Conservation (phyloP, 2,888 invertebrate genomes). For the Sipha maydis region DNA sequence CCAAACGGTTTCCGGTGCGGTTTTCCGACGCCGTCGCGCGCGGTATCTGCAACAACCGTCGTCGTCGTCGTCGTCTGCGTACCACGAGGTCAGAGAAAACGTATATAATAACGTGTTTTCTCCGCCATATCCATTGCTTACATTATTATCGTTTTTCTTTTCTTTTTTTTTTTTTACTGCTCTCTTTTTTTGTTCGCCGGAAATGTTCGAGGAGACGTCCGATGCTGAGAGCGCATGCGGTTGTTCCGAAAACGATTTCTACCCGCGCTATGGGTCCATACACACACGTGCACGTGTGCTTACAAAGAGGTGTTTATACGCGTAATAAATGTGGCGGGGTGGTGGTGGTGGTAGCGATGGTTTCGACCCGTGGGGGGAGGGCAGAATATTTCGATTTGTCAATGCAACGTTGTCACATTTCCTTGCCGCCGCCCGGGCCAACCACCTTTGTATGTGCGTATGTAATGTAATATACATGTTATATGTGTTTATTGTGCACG, state of each 20-base stretch:
- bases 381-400: conserved; percentile 52
- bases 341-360: background rate
- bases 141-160: too few relatives aligned
- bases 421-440: background rate
- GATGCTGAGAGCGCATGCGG: too few relatives aligned
- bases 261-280: background rate
- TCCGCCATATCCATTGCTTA: background rate
- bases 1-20: too few relatives aligned
- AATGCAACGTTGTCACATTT: conserved; percentile 57
- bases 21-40: too few relatives aligned
- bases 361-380: conserved; percentile 9
- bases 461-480: background rate
- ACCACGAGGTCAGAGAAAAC: background rate
- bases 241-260: background rate
- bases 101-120: background rate
- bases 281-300: background rate
- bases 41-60: background rate
- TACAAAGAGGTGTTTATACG: background rate
- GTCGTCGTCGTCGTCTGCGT: background rate
- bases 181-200: too few relatives aligned
- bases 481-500: background rate
- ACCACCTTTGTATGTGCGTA: background rate
- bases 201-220: too few relatives aligned
- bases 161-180: too few relatives aligned
- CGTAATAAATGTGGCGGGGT: background rate